phyloP scores from a whole-genome alignment of 2,888 invertebrate genomes.

The Drosophila multiciliata region DNA sequence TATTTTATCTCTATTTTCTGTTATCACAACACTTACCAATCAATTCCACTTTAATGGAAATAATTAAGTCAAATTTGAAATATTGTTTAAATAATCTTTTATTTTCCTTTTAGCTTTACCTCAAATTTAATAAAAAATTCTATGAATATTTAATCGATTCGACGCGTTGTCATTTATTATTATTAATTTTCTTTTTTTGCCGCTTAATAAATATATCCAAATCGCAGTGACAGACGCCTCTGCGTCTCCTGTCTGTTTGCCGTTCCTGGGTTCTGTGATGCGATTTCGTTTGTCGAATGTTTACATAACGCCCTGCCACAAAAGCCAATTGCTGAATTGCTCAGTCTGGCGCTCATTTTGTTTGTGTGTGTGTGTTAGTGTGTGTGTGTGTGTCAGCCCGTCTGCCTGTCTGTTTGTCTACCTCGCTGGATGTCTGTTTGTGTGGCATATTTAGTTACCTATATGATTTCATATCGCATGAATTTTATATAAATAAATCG shows the following conservation, averaged over 20 bases:
- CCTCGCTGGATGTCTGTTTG: constrained; percentile 30
- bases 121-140: constrained; percentile 1
- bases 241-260: constrained; percentile 26
- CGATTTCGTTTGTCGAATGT: constrained; percentile 67
- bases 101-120: constrained; percentile 2
- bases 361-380: constrained; percentile 6
- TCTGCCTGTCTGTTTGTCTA: constrained; percentile 38
- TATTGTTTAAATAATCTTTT: not conserved
- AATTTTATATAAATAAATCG: constrained; percentile 80
- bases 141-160: constrained; percentile 6
- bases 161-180: constrained; percentile 8
- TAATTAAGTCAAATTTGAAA: not conserved
- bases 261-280: constrained; percentile 42
- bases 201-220: constrained; percentile 65
- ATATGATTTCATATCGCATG: constrained; percentile 79
- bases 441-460: constrained; percentile 79
- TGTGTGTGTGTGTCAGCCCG: constrained; percentile 20
- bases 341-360: constrained; percentile 50
- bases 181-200: constrained; percentile 33
- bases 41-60: not conserved
- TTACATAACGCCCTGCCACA: constrained; percentile 78
- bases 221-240: constrained; percentile 57
- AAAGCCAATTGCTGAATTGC: constrained; percentile 75
- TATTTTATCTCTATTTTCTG: not conserved
- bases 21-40: not conserved